phyloP scores from a whole-genome alignment of 2,797 vertebrate genomes.

The Thripadectes ignobilis region DNA sequence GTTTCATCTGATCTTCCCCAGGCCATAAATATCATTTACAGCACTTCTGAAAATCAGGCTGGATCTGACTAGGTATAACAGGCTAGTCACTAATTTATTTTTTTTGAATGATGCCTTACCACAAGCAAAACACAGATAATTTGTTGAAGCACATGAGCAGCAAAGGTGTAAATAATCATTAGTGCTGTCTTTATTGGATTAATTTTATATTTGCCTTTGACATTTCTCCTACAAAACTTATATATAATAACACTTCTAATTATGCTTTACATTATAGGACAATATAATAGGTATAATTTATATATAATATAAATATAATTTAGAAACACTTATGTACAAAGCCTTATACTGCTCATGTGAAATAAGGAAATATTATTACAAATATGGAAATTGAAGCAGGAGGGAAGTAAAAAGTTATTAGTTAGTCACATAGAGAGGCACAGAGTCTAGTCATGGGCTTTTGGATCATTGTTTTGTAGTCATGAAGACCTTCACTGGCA shows the following conservation, averaged over 20 bases:
- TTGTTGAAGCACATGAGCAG: not conserved
- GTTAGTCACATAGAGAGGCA: not conserved
- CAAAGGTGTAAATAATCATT: not conserved
- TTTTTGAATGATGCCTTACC: not conserved
- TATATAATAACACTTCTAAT: not conserved
- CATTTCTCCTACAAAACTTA: not conserved
- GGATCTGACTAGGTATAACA: not conserved
- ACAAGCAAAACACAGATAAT: not conserved
- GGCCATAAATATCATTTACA: conserved; percentile 1
- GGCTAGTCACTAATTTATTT: not conserved
- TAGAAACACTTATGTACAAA: not conserved
- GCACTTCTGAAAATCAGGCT: conserved; percentile 21
- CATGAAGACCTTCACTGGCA: not conserved
- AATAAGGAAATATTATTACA: not conserved
- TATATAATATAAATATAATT: not conserved
- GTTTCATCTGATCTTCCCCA: not conserved
- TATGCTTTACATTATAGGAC: not conserved
- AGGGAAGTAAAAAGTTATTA: not conserved
- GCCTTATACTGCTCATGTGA: not conserved
- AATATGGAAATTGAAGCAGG: not conserved
- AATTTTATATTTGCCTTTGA: not conserved
- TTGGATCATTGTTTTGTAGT: not conserved
- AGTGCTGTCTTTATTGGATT: not conserved
- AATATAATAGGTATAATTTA: no score
- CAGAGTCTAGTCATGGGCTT: not conserved